Base-by-base conservation (phyloP, 2,888 invertebrate genomes). In the Eulithis prunata region DNA sequence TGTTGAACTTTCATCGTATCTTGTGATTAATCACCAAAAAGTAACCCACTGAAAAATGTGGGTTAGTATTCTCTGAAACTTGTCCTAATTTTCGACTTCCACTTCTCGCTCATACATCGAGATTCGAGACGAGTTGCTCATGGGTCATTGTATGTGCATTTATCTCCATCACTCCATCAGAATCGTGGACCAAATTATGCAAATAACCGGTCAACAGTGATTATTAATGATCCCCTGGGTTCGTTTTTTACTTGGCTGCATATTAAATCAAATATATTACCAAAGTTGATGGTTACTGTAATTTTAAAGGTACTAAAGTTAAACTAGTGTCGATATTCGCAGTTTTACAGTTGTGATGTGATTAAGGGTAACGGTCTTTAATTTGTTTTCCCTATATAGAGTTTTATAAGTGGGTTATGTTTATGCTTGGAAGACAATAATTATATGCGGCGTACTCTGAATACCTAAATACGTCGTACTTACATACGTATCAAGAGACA, bases 91-190 rank as follows among this genome's bases (percentile, higher is more conserved):
- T 85, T 73, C 80, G 72, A 75, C 71, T 79, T 83, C 81, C 72
- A 75, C 71, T 82, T 86, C 41, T 41, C 41, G 32, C 32, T 32
- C 32, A 32, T 6, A 3, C 32, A 32, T 32, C 32, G 41, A 41
- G 41, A 41, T 41, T 10, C 21, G 8, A 13, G 47, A 47, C 32
- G 32, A 12, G 82, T 70, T 79, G 78, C 69, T 71, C 43, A 4
- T 74, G 71, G 82, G 82, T 83, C 85, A 82, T 80, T 78, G 74
- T 71, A 72, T 71, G 75, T 78, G 74, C 84, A 88, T 90, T 90
- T 88, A 88, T 90, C 87, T 85, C 82, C 88, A 86, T 89, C 88
- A 86, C 76, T 68, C 69, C 77, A 78, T 79, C 79, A 77, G 72
- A 72, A 62, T 72, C 73, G 70, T 77, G 79, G 65, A 78, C 80